Conservation (phyloP, 2,888 invertebrate species). For the Melinaea marsaeus region DNA sequence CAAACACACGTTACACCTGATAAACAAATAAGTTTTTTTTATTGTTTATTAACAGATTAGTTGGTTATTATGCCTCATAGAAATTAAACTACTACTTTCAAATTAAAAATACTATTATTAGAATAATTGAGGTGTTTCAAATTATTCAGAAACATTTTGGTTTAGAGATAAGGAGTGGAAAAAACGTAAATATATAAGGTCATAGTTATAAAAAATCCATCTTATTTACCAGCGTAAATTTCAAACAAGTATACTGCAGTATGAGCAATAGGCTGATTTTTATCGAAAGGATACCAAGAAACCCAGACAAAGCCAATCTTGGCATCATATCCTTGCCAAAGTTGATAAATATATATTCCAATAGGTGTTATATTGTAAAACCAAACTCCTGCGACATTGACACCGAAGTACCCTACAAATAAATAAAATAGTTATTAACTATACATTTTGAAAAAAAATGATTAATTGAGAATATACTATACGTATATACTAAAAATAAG, state of each 20-base stretch:
- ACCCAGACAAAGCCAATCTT: conserved; percentile 63
- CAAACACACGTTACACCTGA: conserved; percentile 33
- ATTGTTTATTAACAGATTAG: neutral
- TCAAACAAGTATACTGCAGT: conserved; percentile 64
- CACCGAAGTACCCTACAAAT: conserved; percentile 56
- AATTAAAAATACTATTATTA: too few species aligned
- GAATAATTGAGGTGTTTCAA: too few species aligned
- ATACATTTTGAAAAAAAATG: too few species aligned
- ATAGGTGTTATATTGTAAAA: conserved; percentile 68
- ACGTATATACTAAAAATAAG: neutral
- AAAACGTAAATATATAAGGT: neutral
- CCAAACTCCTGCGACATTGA: conserved; percentile 60
- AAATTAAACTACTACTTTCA: too few species aligned
- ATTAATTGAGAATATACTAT: too few species aligned
- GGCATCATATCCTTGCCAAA: conserved; percentile 45
- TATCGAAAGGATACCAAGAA: conserved; percentile 72
- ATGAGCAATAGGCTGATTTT: conserved; percentile 54
- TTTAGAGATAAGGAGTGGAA: too few species aligned
- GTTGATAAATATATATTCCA: conserved; percentile 48
- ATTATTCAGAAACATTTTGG: too few species aligned
- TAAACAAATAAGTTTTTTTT: conserved; percentile 15
- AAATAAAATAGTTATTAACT: neutral
- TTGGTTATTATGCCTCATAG: too few species aligned
- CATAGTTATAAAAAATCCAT: neutral
- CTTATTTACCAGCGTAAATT: conserved; percentile 56